Base-by-base conservation (phyloP, 2,888 invertebrate species). In the Keiferia lycopersicella region DNA sequence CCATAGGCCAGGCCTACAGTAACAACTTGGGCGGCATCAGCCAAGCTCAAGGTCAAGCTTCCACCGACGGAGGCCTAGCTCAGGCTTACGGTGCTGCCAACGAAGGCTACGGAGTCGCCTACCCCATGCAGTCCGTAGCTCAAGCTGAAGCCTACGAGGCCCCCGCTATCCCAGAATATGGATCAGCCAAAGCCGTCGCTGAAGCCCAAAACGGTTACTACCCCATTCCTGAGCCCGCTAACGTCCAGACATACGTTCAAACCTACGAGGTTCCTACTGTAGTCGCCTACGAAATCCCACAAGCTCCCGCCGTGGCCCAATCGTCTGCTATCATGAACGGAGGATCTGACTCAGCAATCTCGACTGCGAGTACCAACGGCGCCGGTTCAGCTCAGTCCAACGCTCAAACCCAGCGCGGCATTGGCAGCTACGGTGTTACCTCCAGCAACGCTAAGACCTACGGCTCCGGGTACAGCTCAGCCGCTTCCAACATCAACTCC, bases 171-270 rank as follows among this genome's bases (percentile, higher is more conserved):
- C 71, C 73, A n/a, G 71, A 65, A 26, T 73, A 73, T 51, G 75
- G 73, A 50, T 67, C 72, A 3, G 76, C 75, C n/a, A 73, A 76
- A 62, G 77, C 79, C 11, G 62, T 66, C 0, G 77, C 76, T 22
- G 70, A 76, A 56, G 73, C 72, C 11, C 76, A 76, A 30, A 74
- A 77, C 22, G 76, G 80, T 0, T 89, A 83, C 76, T 86, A 83
- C 71, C 72, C 82, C 1, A 71, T 87, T 16, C 87, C 86, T 0
- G 81, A 79, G 11, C 86, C 88, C 0, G 86, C 83, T 0, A 79
- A 82, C 12, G 74, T 89, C 61, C 74, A 88, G 66, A 78, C 88
- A 7, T 89, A 90, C 72, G 77, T 86, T 66, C 87, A 90, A 68
- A 85, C 84, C 75, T 83, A 84, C 60, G 82, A 79, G 64, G 71